These are phyloP conservation scores for Melanostoma mellinum DNA, from an alignment of 2,888 invertebrate genomes.

Conservation along the genomic window DNA sequence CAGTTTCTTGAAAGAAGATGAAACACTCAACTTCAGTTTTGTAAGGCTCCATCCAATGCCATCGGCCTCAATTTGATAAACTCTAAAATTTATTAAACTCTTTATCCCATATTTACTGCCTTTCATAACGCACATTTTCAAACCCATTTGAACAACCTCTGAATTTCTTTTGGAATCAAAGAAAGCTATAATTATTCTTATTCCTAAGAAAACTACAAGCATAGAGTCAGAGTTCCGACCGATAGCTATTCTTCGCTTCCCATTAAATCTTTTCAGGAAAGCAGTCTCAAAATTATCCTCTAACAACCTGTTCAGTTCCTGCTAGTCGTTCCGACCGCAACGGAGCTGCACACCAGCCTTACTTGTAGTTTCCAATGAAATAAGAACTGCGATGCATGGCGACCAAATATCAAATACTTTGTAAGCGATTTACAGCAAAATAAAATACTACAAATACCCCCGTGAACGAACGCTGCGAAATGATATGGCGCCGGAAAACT, in stretches of 20 bases:
- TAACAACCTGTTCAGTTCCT: neutral
- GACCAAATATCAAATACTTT: neutral
- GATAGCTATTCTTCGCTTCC: neutral
- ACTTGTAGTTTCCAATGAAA: neutral
- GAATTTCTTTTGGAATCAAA: neutral
- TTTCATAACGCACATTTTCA: neutral
- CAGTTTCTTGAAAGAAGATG: neutral
- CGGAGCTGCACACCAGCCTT: neutral
- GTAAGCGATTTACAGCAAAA: no score
- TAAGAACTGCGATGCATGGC: neutral
- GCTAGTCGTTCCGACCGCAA: neutral
- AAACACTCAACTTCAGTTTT: neutral
- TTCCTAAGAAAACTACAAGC: neutral
- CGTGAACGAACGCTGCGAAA: no score
- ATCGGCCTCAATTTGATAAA: neutral
- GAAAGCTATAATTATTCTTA: slow-evolving; percentile 1
- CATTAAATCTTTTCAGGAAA: neutral
- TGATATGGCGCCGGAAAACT: no score
- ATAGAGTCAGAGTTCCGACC: neutral
- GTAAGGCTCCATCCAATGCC: neutral
- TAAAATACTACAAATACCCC: no score
- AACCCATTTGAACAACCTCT: no score
- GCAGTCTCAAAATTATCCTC: neutral
- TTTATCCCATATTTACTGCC: neutral
- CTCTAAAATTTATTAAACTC: neutral